A percentile compares a stretch with the other conserved stretches of the same genome.
Conservation (phyloP, 1,140 invertebrate species). For the Drosophila sucinea region DNA sequence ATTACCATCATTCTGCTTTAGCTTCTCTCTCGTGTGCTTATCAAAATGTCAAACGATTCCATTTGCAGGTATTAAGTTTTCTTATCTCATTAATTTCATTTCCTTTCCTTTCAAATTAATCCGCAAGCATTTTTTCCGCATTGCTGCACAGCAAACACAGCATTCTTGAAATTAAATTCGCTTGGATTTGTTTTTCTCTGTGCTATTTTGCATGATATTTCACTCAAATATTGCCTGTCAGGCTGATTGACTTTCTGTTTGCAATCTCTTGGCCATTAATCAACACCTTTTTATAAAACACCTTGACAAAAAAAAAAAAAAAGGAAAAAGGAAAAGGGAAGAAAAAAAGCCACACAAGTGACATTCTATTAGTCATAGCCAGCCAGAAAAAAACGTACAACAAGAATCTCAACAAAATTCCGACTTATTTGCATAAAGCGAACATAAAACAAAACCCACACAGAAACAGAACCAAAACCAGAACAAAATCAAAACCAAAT, state of each 20-base stretch:
- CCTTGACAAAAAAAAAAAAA: slow-evolving; percentile 40
- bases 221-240: slow-evolving; percentile 37
- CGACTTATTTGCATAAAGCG: slow-evolving; percentile 68
- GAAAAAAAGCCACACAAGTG: slow-evolving; percentile 11
- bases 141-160: background rate
- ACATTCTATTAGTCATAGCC: slow-evolving; percentile 49
- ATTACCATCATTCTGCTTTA: background rate
- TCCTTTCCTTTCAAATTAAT: background rate
- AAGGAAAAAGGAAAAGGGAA: background rate
- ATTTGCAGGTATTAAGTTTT: background rate
- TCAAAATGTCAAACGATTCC: slow-evolving; percentile 3
- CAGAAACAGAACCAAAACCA: slow-evolving; percentile 8
- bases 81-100: slow-evolving; percentile 6
- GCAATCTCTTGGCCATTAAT: slow-evolving; percentile 55
- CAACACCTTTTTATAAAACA: slow-evolving; percentile 46
- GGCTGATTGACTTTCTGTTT: slow-evolving; percentile 34
- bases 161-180: slow-evolving; percentile 11
- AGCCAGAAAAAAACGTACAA: slow-evolving; percentile 9
- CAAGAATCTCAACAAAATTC: slow-evolving; percentile 40
- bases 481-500: slow-evolving; percentile 29
- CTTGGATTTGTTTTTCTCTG: background rate
- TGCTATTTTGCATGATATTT: slow-evolving; percentile 38
- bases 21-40: background rate
- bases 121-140: background rate
- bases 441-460: slow-evolving; percentile 69